Base-by-base conservation (phyloP, 2,888 invertebrate species). In the Drosophila recens region DNA sequence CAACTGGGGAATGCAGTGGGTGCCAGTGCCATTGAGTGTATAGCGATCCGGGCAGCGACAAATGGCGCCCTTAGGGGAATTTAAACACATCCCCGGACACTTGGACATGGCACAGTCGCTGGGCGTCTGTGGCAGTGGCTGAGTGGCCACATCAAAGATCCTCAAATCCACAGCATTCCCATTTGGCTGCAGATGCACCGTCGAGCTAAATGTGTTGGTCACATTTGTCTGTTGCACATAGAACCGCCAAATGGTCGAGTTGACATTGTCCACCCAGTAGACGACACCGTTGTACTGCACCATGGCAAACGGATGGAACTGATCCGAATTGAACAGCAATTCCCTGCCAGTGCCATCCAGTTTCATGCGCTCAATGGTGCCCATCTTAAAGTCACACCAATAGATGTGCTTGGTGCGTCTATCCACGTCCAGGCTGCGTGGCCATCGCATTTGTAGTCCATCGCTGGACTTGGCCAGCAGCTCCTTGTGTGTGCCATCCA, bases 11-110 rank as follows among this genome's bases (percentile, higher is more conserved):
- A 93, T 92, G 77, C 95, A 95, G 23, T 91, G 91, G 6, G 81
- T 87, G 9, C 92, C 92, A 3, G 90, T 89, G 4, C 88, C 92
- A 53, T 91, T 92, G 1, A 94, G 90, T 1, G 93, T 91, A 82
- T 91, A 95, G 9, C 95, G 95, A 86, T 95, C 94, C 0, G 94
- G 93, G 91, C 96, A 95, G 10, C 93, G 94, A 92, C 95, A 95
- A 20, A 93, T 92, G 3, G 94, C 92, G 2, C 94, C 94, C 43
- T 92, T 91, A 4, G 95, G 95, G 34, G 94, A 94, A 11, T 95
- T 93, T 75, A 97, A 93, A 92, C 97, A 97, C 80, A 97, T 93
- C 82, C 96, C 95, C 0, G 95, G 93, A 91, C 97, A 97, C 42
- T 94, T 90, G 3, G 81, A 81, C 20, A 77, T 75, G 0, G 72